Evolutionary conservation across 2,888 invertebrate species (phyloP), one percentile per base, ranked within the genome.

Genomic region (Lithophane leautieri): DNA sequence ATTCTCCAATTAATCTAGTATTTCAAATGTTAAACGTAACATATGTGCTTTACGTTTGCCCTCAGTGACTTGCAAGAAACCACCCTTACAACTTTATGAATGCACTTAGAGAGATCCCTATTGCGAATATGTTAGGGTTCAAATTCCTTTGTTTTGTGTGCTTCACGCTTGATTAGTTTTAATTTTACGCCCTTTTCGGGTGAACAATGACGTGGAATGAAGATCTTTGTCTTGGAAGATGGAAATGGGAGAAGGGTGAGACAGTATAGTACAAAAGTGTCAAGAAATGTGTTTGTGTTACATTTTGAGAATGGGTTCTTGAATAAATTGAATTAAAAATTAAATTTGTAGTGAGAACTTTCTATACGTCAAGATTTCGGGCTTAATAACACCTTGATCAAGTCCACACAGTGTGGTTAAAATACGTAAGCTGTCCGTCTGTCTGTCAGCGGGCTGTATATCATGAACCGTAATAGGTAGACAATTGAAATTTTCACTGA

Each of bases 151-250:
- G 74, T 82, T 69, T 71, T 66, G 56, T 80, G 65, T 68, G 34
- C 78, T 81, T 19, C 54, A 87, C 79, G 87, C 78, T 74, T 89
- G 89, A 91, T 92, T 90, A 89, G 87, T 90, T 91, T 91, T 90
- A 89, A 90, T 89, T 90, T 89, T 85, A 89, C 91, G 91, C 92
- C 93, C 91, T 91, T 93, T 92, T 91, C 87, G 94, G 93, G 93
- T 94, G 94, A 93, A 94, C 92, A 93, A 91, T 89, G 88, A 85
- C 81, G 91, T 93, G 94, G 92, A 93, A 84, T 84, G 92, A 92
- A 94, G 94, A 95, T 91, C 90, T 91, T 86, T 85, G 86, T 86
- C 90, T 91, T 87, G 66, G 22, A 50, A 70, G 74, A 66, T 52
- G 61, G 76, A n/a, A 47, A 69, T 77, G 67, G 28, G 85, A 83